Evolutionary conservation across 1,140 invertebrate species (phyloP), one percentile per base, ranked within the genome.

Genomic region (Uloborus diversus): DNA sequence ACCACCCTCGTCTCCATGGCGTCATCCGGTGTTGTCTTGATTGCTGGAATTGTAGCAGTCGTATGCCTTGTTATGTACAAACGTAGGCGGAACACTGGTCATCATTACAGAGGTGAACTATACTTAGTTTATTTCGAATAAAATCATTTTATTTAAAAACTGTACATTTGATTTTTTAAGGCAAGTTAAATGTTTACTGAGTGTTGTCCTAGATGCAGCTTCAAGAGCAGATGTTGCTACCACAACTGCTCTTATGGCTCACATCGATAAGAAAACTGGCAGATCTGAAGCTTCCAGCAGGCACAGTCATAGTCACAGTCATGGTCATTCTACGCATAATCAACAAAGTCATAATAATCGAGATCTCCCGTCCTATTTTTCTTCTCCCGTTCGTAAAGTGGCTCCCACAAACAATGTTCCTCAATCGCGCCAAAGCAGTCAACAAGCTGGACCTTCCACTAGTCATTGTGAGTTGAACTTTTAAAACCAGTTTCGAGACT

Each of bases 1-100:
- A 83, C 83, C 11, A 84, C 83, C 47, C 33, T 84, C 17, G 81
- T 84, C 33, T 84, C 83, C 0, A 79, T 84, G 69, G 75, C 78
- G 7, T 82, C 81, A 23, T 84, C 83, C 17, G 81, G 79, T n/a
- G 75, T 84, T 14, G 83, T 84, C 33, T 35, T 84, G 4, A 82
- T 84, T 51, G 81, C 82, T 17, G 83, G 83, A 1, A 80, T 79
- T 37, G 78, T 84, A 53, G 82, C 82, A 20, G 82, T 84, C 2
- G 81, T 83, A 7, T 84, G 83, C 71, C 28, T 84, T 7, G 80
- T 84, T 23, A 73, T 83, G 70, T 83, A 83, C 32, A 81, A 81
- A 28, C 59, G 79, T 7, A 42, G 81, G n/a, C 30, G 81, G 13
- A 82, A 76, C 23, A 68, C 75, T 32, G 56, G 75, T 17, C 81